phyloP scores from a whole-genome alignment of 2,888 invertebrate species.

The Rhagonycha lutea region DNA sequence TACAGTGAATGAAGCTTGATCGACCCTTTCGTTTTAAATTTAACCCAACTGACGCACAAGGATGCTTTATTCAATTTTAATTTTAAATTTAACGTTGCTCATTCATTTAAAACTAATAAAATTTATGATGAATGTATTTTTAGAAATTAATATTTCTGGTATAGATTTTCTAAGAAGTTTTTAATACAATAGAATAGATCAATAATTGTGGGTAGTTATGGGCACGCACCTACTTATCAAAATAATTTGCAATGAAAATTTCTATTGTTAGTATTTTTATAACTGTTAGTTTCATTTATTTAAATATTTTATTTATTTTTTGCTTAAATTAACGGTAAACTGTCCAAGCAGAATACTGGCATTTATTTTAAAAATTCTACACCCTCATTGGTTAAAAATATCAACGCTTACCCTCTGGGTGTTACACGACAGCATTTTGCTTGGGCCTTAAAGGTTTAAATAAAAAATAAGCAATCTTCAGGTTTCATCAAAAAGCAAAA shows the following conservation, averaged over 20 bases:
- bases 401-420: too few relatives aligned
- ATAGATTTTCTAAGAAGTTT: not conserved
- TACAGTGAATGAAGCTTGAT: not conserved
- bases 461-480: not conserved
- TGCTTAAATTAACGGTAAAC: not conserved
- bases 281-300: not conserved
- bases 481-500: not conserved
- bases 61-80: not conserved
- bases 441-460: too few relatives aligned
- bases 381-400: too few relatives aligned
- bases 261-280: not conserved
- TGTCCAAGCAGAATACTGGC: too few relatives aligned
- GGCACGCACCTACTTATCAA: not conserved
- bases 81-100: not conserved
- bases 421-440: too few relatives aligned
- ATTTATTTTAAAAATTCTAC: too few relatives aligned
- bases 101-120: conserved; percentile 1
- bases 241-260: not conserved
- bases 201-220: not conserved
- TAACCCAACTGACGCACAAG: not conserved
- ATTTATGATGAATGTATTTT: not conserved
- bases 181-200: not conserved
- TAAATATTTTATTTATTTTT: not conserved
- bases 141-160: not conserved
- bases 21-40: not conserved